Percentiles rank a stretch among this genome's conserved stretches.
Conservation (phyloP, 1,140 invertebrate genomes). For the Calliopsis andreniformis region DNA sequence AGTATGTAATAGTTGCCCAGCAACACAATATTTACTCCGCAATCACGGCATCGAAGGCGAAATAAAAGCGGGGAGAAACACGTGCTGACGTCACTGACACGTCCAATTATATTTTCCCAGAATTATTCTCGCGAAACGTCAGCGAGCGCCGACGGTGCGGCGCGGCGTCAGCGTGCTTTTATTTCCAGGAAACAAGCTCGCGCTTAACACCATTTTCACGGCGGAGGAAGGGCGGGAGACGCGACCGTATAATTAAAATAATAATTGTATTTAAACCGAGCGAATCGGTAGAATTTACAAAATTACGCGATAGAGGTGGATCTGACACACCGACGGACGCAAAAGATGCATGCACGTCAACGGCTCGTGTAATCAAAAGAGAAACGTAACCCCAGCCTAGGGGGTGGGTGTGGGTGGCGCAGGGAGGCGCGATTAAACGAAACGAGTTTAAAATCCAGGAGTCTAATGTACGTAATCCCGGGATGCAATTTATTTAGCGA, state of each 20-base stretch:
- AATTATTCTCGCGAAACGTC: background rate
- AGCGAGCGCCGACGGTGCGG: background rate
- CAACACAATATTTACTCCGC: background rate
- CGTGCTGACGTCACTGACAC: constrained; percentile 14
- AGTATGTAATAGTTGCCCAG: no score
- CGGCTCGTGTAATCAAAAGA: constrained; percentile 15
- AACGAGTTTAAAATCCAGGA: constrained; percentile 48
- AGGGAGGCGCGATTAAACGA: constrained; percentile 35
- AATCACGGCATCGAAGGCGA: background rate
- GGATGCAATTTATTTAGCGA: constrained; percentile 48
- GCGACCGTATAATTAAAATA: constrained; percentile 38
- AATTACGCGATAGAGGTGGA: constrained; percentile 1
- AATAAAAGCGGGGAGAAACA: background rate
- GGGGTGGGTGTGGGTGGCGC: background rate
- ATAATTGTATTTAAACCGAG: constrained; percentile 40
- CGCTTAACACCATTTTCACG: constrained; percentile 4
- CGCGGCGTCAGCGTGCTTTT: constrained; percentile 5
- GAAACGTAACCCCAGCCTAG: no score
- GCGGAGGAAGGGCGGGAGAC: background rate
- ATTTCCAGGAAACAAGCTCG: constrained; percentile 2
- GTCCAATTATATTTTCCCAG: constrained; percentile 6
- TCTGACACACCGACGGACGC: background rate
- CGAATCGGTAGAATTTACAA: constrained; percentile 28
- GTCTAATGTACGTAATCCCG: constrained; percentile 52
- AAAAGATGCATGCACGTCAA: constrained; percentile 27